Conservation (phyloP, 2,888 invertebrate species). For the Sesia bembeciformis region DNA sequence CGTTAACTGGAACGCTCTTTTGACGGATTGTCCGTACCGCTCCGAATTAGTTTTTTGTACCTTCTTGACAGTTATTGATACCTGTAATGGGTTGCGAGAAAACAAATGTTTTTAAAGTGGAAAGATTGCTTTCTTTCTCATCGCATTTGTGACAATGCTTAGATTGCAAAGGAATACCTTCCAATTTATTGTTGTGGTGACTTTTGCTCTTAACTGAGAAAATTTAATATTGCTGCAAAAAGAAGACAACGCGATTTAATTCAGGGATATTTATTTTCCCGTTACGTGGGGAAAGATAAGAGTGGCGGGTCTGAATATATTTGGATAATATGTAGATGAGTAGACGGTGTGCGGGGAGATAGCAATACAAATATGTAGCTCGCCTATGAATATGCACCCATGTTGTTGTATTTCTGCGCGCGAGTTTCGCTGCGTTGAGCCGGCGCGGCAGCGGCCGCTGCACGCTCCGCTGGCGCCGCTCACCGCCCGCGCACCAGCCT, state of each 20-base stretch:
- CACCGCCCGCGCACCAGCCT: slow-evolving; percentile 30
- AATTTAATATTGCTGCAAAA: neutral
- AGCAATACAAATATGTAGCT: slow-evolving; percentile 22
- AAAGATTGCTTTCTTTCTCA: neutral
- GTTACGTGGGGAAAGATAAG: slow-evolving; percentile 16
- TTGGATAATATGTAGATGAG: slow-evolving; percentile 22
- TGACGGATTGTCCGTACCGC: slow-evolving; percentile 24
- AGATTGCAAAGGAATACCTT: neutral
- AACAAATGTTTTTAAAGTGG: neutral
- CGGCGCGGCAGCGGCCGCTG: slow-evolving; percentile 47
- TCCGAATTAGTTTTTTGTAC: slow-evolving; percentile 20
- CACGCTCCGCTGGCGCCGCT: slow-evolving; percentile 61
- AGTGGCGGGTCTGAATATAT: slow-evolving; percentile 14
- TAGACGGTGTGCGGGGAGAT: slow-evolving; percentile 15
- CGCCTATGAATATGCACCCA: slow-evolving; percentile 28
- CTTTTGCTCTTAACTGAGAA: neutral
- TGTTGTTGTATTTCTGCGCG: slow-evolving; percentile 26
- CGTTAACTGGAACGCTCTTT: slow-evolving; percentile 48
- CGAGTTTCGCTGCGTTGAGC: slow-evolving; percentile 53
- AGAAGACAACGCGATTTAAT: neutral
- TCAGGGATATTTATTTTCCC: slow-evolving; percentile 2
- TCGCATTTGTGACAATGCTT: neutral
- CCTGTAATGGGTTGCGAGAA: slow-evolving; percentile 3
- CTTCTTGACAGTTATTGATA: slow-evolving; percentile 19
- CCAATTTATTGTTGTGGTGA: neutral